Evolutionary conservation across 2,113 vertebrate genomes (phyloP).

Genomic region (Panthera tigris): DNA sequence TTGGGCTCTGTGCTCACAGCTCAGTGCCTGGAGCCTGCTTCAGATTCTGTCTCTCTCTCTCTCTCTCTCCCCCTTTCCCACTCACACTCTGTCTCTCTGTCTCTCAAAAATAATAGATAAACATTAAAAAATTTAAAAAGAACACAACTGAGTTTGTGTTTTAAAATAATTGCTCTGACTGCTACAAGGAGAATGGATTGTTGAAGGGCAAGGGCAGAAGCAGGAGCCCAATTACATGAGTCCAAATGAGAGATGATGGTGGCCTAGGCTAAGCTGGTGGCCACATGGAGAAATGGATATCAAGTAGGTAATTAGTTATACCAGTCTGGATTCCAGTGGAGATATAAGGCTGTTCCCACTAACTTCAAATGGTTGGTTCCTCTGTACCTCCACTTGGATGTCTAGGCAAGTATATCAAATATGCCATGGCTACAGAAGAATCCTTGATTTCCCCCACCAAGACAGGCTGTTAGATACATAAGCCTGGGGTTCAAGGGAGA

Average conservation of each 20-base stretch:
- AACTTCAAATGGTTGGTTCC: not conserved
- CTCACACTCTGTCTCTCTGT: too few relatives aligned
- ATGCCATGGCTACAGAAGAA: not conserved
- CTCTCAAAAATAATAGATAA: too few relatives aligned
- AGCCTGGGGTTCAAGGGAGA: not conserved
- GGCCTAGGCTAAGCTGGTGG: not conserved
- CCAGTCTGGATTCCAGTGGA: not conserved
- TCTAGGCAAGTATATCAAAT: not conserved
- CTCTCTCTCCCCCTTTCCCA: too few relatives aligned
- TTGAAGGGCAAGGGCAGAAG: not conserved
- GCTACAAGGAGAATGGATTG: not conserved
- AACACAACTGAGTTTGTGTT: not conserved
- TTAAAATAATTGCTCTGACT: not conserved
- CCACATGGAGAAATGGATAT: slow-evolving; percentile 14
- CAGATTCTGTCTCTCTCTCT: too few relatives aligned
- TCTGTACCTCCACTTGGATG: not conserved
- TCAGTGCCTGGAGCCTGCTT: too few relatives aligned
- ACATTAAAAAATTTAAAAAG: not conserved
- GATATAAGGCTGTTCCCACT: not conserved
- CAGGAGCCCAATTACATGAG: not conserved
- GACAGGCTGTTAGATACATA: not conserved
- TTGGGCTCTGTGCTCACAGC: too few relatives aligned
- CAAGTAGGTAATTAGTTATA: not conserved
- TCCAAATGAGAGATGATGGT: not conserved
- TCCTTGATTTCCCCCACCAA: not conserved